phyloP scores from a whole-genome alignment of 1,140 invertebrate genomes.

The Lasaia peninsularis region DNA sequence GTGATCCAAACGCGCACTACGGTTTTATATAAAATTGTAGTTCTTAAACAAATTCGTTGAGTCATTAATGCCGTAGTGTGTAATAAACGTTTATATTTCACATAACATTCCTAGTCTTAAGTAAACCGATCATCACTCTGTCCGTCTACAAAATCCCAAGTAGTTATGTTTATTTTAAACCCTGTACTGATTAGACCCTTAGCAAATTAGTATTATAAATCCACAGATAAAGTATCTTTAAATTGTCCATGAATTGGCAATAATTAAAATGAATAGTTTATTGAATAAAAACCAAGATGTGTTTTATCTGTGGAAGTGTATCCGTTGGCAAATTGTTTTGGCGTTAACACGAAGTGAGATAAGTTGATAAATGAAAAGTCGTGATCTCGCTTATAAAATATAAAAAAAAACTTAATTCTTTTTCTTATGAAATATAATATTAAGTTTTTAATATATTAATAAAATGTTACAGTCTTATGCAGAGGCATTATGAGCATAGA shows the following conservation, averaged over 20 bases:
- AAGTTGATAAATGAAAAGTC: too few species aligned
- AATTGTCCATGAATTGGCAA: not conserved
- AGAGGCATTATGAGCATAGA: too few species aligned
- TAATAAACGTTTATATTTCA: not conserved
- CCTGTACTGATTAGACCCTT: conserved; percentile 69
- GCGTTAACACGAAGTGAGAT: not conserved
- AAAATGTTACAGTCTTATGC: too few species aligned
- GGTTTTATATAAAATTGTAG: not conserved
- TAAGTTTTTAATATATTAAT: too few species aligned
- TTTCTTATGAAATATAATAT: too few species aligned
- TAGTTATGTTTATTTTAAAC: conserved; percentile 38
- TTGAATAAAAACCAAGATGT: conserved; percentile 5
- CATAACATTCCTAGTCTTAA: conserved; percentile 48
- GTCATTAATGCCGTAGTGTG: conserved; percentile 12
- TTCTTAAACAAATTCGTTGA: not conserved
- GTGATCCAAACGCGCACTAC: not conserved
- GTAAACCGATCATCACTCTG: conserved; percentile 41
- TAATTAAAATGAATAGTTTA: conserved; percentile 9
- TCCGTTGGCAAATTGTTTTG: conserved; percentile 3
- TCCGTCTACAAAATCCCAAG: conserved; percentile 47
- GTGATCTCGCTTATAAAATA: too few species aligned
- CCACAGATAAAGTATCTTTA: conserved; percentile 36
- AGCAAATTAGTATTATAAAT: conserved; percentile 59
- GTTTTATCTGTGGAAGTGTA: conserved; percentile 7
- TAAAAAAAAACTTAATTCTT: too few species aligned